A percentile compares a stretch with the other conserved stretches of the same genome.
Conservation (phyloP, 1,140 invertebrate genomes). For the Drosophila carrolli region DNA sequence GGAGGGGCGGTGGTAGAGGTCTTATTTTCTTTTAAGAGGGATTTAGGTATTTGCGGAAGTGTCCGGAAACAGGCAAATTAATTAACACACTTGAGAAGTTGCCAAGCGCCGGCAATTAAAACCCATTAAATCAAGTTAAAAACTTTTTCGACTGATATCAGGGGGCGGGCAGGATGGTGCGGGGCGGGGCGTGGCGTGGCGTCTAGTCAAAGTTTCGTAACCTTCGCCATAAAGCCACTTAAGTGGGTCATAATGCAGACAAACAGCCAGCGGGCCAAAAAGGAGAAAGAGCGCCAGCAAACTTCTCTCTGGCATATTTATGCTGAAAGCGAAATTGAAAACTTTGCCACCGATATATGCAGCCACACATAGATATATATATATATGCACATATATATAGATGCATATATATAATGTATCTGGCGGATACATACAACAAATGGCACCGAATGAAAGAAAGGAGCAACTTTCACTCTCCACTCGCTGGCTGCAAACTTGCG, state of each 20-base stretch:
- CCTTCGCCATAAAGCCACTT: constrained; percentile 82
- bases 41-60: constrained; percentile 18
- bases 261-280: constrained; percentile 41
- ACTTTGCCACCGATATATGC: constrained; percentile 71
- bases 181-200: neutral
- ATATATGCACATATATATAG: constrained; percentile 3
- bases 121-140: constrained; percentile 82
- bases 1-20: neutral
- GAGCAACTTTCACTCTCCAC: constrained; percentile 70
- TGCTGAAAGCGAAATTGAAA: constrained; percentile 82
- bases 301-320: constrained; percentile 69
- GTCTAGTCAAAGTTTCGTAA: constrained; percentile 73
- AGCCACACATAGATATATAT: constrained; percentile 4
- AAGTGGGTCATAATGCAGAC: constrained; percentile 82
- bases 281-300: constrained; percentile 35
- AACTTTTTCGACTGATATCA: constrained; percentile 59
- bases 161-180: neutral
- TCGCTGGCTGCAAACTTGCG: constrained; percentile 54
- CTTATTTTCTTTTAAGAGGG: too few species aligned
- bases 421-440: constrained; percentile 36
- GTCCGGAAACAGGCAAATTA: constrained; percentile 52
- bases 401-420: constrained; percentile 32
- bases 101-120: constrained; percentile 73
- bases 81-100: constrained; percentile 75
- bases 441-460: constrained; percentile 39